Evolutionary conservation across 2,113 vertebrate species (phyloP).

Genomic region (Romanogobio albipinnatus): DNA sequence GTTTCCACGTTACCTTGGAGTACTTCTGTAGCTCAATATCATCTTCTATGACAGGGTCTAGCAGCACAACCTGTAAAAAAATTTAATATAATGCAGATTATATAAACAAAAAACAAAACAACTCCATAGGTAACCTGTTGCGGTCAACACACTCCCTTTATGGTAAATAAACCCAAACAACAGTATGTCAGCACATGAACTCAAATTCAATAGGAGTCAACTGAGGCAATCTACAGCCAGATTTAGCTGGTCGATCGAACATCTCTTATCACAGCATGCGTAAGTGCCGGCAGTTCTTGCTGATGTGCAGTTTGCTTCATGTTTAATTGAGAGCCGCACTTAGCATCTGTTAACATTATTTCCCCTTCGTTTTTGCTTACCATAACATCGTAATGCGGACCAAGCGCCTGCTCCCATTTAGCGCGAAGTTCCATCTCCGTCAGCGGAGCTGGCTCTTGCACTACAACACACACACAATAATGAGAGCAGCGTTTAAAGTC

Average conservation of each 20-base stretch:
- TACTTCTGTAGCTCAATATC: conserved; percentile 91
- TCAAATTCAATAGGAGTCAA: conserved; percentile 32
- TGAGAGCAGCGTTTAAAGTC: conserved; percentile 41
- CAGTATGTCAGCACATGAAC: conserved; percentile 28
- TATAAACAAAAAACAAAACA: neutral
- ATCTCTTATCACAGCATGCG: conserved; percentile 26
- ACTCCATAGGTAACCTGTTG: neutral
- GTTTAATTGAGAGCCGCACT: conserved; percentile 19
- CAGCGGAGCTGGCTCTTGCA: conserved; percentile 55
- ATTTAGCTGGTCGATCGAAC: conserved; percentile 37
- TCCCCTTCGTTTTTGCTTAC: conserved; percentile 72
- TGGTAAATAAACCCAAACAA: conserved; percentile 23
- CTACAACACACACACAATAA: conserved; percentile 65
- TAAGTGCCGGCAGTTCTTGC: conserved; percentile 28
- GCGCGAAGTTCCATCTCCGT: conserved; percentile 79
- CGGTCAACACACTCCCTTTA: neutral
- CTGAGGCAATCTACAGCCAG: conserved; percentile 27
- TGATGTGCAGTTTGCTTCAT: conserved; percentile 16
- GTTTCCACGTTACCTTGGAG: conserved; percentile 82
- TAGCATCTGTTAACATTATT: conserved; percentile 23
- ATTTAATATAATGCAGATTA: neutral
- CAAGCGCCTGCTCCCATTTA: conserved; percentile 90
- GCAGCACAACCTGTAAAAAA: conserved; percentile 80
- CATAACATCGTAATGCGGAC: conserved; percentile 90
- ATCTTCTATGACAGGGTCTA: conserved; percentile 87